phyloP scores from a whole-genome alignment of 2,113 vertebrate genomes.

The Ctenodactylus gundi region DNA sequence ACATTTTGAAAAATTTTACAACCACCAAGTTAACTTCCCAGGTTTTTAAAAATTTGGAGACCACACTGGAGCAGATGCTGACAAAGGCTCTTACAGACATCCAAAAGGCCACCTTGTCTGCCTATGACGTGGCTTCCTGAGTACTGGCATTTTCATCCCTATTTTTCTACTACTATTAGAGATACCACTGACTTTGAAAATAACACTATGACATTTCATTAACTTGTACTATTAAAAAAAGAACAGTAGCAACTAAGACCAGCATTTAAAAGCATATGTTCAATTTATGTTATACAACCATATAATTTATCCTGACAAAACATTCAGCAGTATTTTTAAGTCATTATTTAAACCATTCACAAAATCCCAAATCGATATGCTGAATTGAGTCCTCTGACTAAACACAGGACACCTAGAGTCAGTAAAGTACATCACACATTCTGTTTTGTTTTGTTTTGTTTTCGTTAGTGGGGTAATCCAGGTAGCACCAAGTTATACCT shows the following conservation, averaged over 20 bases:
- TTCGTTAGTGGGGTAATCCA: neutral
- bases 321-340: neutral
- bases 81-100: neutral
- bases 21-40: neutral
- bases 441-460: neutral
- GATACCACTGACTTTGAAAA: neutral
- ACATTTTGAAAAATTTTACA: neutral
- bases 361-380: neutral
- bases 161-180: neutral
- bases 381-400: neutral
- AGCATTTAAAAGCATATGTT: neutral
- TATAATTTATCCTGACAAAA: neutral
- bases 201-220: neutral
- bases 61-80: neutral
- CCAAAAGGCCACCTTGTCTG: neutral
- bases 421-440: neutral
- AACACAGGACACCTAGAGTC: neutral
- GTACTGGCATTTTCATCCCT: neutral
- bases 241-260: neutral
- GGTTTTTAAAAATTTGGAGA: neutral
- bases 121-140: no score
- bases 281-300: neutral
- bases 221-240: constrained; percentile 8
- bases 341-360: neutral
- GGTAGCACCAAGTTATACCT: neutral